phyloP scores from a whole-genome alignment of 2,888 invertebrate species.

The Drosophila austrosaltans region DNA sequence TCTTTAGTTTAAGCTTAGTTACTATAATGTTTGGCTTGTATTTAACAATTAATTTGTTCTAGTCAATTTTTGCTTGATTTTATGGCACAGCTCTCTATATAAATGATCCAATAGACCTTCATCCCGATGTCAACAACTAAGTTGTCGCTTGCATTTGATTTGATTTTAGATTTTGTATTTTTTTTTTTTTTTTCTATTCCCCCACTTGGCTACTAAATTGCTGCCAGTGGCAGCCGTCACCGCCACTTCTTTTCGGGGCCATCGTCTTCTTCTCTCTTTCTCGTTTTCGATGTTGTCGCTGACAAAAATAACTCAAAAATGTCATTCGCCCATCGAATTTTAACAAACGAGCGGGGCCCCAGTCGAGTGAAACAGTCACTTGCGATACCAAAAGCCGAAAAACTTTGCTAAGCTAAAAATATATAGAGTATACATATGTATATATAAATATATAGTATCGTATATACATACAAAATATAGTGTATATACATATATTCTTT shows the following conservation, averaged over 20 bases:
- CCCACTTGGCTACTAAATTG: constrained; percentile 45
- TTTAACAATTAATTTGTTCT: neutral
- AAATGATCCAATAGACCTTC: constrained; percentile 27
- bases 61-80: constrained; percentile 19
- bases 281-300: constrained; percentile 53
- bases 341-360: constrained; percentile 72
- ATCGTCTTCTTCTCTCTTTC: constrained; percentile 20
- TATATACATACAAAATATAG: constrained; percentile 16
- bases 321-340: constrained; percentile 81
- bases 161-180: constrained; percentile 40
- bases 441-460: neutral
- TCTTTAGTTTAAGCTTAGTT: too few relatives aligned
- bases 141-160: constrained; percentile 67
- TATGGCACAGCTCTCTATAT: constrained; percentile 42
- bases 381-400: constrained; percentile 16
- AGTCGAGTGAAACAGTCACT: constrained; percentile 29
- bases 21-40: too few relatives aligned
- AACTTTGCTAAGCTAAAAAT: constrained; percentile 74
- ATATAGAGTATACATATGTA: constrained; percentile 1
- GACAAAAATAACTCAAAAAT: constrained; percentile 80
- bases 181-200: constrained; percentile 28
- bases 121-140: constrained; percentile 57
- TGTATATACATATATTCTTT: constrained; percentile 29
- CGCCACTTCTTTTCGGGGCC: constrained; percentile 34
- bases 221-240: constrained; percentile 26